A percentile compares a stretch with the other conserved stretches of the same genome.
Evolutionary conservation across 2,888 invertebrate species (phyloP).

Genomic region (Drosophila dives): DNA sequence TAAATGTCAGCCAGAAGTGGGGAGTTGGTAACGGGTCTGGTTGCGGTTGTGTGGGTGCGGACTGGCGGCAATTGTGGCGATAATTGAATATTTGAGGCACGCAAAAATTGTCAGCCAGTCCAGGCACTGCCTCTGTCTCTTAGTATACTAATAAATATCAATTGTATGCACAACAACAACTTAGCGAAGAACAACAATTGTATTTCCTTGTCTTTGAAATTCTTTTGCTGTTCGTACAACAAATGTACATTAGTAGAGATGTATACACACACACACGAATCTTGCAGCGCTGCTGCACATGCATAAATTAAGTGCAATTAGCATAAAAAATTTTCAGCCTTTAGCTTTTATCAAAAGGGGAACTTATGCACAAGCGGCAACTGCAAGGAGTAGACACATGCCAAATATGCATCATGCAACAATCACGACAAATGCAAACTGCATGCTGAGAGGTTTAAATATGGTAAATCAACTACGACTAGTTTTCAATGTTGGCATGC

Average conservation of each 20-base stretch:
- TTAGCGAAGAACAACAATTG: slow-evolving; percentile 9
- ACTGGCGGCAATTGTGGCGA: slow-evolving; percentile 47
- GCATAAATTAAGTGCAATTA: slow-evolving; percentile 81
- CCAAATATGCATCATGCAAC: slow-evolving; percentile 21
- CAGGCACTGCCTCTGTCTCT: slow-evolving; percentile 11
- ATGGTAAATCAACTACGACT: slow-evolving; percentile 32
- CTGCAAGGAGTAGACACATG: slow-evolving; percentile 23
- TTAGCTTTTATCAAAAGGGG: slow-evolving; percentile 63
- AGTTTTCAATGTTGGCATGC: slow-evolving; percentile 9
- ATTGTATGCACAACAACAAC: slow-evolving; percentile 43
- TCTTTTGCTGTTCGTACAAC: slow-evolving; percentile 50
- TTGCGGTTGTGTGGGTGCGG: slow-evolving; percentile 19
- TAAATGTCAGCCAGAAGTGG: slow-evolving; percentile 40
- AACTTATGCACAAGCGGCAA: slow-evolving; percentile 19
- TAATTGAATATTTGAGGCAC: slow-evolving; percentile 69
- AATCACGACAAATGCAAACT: slow-evolving; percentile 28
- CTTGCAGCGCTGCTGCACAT: slow-evolving; percentile 39
- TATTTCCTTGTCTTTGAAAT: slow-evolving; percentile 51
- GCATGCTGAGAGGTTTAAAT: slow-evolving; percentile 6
- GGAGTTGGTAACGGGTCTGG: background rate
- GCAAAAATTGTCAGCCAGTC: slow-evolving; percentile 44
- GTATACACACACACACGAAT: slow-evolving; percentile 9
- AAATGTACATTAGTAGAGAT: slow-evolving; percentile 1
- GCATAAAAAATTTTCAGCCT: slow-evolving; percentile 80
- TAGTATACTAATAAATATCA: slow-evolving; percentile 63